Percentiles rank a stretch among this genome's conserved stretches.
These are phyloP conservation scores for Desmodus rotundus DNA, from an alignment of 2,113 vertebrate genomes.

Conservation along the genomic window DNA sequence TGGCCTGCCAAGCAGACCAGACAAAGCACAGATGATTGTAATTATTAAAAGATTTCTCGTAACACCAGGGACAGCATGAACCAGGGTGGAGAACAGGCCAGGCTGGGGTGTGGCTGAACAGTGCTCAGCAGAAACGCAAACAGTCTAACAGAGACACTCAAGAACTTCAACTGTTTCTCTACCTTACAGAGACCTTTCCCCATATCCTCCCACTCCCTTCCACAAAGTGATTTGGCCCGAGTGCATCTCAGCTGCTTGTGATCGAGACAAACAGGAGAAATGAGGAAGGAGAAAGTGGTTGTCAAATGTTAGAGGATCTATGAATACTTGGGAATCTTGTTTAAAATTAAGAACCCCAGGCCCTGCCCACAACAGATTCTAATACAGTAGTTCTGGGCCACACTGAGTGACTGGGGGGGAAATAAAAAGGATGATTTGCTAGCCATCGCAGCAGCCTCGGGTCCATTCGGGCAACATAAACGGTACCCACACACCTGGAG, in stretches of 20 bases:
- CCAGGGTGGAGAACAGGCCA: not conserved
- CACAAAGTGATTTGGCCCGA: not conserved
- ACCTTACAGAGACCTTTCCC: not conserved
- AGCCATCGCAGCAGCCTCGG: not conserved
- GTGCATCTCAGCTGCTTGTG: not conserved
- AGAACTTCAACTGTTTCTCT: not conserved
- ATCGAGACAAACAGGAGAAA: not conserved
- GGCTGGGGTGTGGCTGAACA: not conserved
- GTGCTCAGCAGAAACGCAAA: not conserved
- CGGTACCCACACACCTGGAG: not conserved
- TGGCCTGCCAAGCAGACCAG: not conserved
- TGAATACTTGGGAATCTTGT: not conserved
- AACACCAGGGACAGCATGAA: not conserved
- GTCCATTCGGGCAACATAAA: not conserved
- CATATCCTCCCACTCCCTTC: not conserved
- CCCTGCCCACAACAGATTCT: not conserved
- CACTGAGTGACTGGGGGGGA: not conserved
- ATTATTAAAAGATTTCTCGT: slow-evolving; percentile 36
- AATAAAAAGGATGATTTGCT: not conserved
- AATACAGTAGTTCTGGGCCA: not conserved
- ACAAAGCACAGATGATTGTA: not conserved
- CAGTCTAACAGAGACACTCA: fast-evolving
- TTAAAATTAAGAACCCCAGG: not conserved
- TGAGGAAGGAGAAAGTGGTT: not conserved
- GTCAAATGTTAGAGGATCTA: not conserved